Evolutionary conservation across 2,113 vertebrate species (phyloP).

Genomic region (Gavia stellata): DNA sequence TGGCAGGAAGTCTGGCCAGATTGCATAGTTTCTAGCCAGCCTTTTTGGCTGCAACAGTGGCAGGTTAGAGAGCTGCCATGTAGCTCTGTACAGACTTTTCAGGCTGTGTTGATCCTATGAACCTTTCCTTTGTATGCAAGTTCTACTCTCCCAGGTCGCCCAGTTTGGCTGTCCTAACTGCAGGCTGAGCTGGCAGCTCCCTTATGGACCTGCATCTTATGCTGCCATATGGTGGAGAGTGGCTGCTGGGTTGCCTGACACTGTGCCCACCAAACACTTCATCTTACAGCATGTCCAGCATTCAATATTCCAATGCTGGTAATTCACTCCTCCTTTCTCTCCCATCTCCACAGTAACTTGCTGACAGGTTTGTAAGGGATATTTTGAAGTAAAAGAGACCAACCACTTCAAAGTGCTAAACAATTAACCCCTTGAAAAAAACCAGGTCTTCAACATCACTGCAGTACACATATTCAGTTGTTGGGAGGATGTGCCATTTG

Average conservation of each 20-base stretch:
- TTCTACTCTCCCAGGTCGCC: rapidly evolving
- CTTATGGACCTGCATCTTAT: not conserved
- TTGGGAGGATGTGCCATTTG: not conserved
- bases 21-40: not conserved
- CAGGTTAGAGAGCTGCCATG: not conserved
- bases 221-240: rapidly evolving
- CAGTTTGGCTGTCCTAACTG: not conserved
- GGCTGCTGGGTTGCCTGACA: not conserved
- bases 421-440: not conserved
- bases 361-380: not conserved
- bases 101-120: not conserved
- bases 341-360: not conserved
- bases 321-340: not conserved
- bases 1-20: constrained; percentile 1
- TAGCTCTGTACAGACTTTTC: not conserved
- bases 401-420: not conserved
- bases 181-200: not conserved
- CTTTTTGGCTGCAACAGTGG: not conserved
- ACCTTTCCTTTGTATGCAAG: not conserved
- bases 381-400: not conserved
- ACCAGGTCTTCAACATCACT: not conserved
- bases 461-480: not conserved
- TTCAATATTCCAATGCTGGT: not conserved
- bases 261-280: not conserved
- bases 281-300: rapidly evolving